These are phyloP conservation scores for Centrocercus urophasianus DNA, from an alignment of 2,113 vertebrate genomes.

Conservation along the genomic window DNA sequence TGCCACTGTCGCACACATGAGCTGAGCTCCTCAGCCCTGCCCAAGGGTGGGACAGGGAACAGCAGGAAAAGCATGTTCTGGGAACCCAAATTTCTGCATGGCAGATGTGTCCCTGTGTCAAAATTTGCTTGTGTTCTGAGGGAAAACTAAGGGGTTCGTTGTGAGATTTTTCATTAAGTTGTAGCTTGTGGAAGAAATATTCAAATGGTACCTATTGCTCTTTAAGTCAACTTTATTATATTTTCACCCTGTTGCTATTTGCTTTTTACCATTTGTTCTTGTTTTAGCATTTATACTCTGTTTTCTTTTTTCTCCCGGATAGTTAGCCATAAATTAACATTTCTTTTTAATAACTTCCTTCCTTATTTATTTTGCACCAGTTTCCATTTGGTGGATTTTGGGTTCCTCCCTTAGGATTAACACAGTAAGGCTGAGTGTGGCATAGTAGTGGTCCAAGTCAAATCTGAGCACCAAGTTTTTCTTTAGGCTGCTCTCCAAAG, in stretches of 20 bases:
- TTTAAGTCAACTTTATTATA: background rate
- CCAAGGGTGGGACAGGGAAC: background rate
- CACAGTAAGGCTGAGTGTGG: background rate
- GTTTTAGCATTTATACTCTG: background rate
- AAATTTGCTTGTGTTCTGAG: background rate
- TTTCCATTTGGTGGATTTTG: background rate
- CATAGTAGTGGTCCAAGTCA: background rate
- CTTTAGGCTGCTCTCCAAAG: background rate
- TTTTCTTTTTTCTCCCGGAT: background rate
- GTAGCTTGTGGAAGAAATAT: background rate
- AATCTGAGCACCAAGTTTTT: background rate
- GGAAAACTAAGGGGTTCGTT: background rate
- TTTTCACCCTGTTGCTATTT: background rate
- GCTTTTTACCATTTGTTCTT: background rate
- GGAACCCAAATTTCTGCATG: background rate
- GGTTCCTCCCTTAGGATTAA: background rate
- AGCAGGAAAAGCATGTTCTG: background rate
- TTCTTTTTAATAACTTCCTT: background rate
- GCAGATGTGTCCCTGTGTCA: fast-evolving
- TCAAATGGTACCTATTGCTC: background rate
- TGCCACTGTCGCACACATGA: background rate
- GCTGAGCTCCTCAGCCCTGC: background rate
- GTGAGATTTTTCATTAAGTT: background rate
- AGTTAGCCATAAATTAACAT: background rate
- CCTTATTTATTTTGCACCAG: background rate